A percentile compares a stretch with the other conserved stretches of the same genome.
Conservation (phyloP, 2,113 vertebrate species). For the Carassius carassius region DNA sequence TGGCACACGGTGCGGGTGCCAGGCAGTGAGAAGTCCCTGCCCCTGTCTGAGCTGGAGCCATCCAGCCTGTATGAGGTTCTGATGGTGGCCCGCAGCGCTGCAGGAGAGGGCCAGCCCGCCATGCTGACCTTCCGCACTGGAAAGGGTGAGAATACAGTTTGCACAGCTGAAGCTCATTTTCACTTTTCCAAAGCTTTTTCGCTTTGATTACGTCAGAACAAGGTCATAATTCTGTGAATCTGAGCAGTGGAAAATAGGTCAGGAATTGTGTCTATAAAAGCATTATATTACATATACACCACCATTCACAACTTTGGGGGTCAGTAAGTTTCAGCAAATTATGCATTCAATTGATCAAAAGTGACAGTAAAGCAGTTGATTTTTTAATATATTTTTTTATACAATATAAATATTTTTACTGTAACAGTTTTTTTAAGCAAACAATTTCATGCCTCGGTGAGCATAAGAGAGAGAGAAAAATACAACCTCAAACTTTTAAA, state of each 20-base stretch:
- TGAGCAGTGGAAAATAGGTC: background rate
- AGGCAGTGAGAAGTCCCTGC: slow-evolving; percentile 90
- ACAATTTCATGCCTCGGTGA: too few relatives aligned
- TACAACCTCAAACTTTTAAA: background rate
- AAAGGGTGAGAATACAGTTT: slow-evolving; percentile 80
- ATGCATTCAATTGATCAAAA: background rate
- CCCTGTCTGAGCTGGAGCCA: slow-evolving; percentile 87
- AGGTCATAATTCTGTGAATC: background rate
- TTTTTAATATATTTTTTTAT: too few relatives aligned
- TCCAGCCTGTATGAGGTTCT: slow-evolving; percentile 95
- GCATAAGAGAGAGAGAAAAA: too few relatives aligned
- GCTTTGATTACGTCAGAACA: background rate
- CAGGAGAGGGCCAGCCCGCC: slow-evolving; percentile 90
- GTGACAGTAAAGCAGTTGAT: background rate
- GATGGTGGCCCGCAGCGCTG: slow-evolving; percentile 91
- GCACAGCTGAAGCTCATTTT: background rate
- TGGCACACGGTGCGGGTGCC: slow-evolving; percentile 95
- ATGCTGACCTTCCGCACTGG: slow-evolving; percentile 98
- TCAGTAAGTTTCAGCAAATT: too few relatives aligned
- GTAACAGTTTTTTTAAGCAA: background rate
- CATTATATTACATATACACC: background rate
- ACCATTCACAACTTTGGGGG: background rate
- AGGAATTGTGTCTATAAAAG: background rate
- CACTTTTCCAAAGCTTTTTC: background rate
- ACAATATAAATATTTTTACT: background rate